Percentiles rank a stretch among this genome's conserved stretches.
phyloP scores from a whole-genome alignment of 2,797 vertebrate genomes.

The Urocyon cinereoargenteus region DNA sequence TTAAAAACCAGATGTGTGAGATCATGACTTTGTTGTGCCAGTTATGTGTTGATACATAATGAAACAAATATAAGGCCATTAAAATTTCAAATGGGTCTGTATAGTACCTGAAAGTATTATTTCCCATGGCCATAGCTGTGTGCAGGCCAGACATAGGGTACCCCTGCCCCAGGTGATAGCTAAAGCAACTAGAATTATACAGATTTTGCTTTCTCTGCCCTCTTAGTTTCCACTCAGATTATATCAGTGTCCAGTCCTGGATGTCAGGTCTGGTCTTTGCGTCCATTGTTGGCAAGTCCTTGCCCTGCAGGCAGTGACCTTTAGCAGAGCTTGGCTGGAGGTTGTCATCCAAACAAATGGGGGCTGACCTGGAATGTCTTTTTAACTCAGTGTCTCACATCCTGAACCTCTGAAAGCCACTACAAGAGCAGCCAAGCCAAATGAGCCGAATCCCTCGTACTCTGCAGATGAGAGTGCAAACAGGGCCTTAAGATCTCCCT shows the following conservation, averaged over 20 bases:
- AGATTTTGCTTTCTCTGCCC: neutral
- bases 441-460: neutral
- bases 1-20: neutral
- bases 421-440: neutral
- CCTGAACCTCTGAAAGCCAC: neutral
- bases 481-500: neutral
- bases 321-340: neutral
- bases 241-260: slow-evolving; percentile 21
- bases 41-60: neutral
- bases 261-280: neutral
- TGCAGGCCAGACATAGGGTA: neutral
- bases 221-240: slow-evolving; percentile 37
- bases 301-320: slow-evolving; percentile 52
- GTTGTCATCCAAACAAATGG: neutral
- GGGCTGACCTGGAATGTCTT: slow-evolving; percentile 10
- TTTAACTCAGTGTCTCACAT: neutral
- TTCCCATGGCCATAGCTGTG: neutral
- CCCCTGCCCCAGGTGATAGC: neutral
- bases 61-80: neutral
- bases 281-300: neutral
- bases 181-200: neutral
- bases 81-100: neutral
- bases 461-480: neutral
- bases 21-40: neutral
- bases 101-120: neutral